A percentile compares a stretch with the other conserved stretches of the same genome.
Conservation (phyloP, 2,888 invertebrate species). For the Macrosoma leucophasiata region DNA sequence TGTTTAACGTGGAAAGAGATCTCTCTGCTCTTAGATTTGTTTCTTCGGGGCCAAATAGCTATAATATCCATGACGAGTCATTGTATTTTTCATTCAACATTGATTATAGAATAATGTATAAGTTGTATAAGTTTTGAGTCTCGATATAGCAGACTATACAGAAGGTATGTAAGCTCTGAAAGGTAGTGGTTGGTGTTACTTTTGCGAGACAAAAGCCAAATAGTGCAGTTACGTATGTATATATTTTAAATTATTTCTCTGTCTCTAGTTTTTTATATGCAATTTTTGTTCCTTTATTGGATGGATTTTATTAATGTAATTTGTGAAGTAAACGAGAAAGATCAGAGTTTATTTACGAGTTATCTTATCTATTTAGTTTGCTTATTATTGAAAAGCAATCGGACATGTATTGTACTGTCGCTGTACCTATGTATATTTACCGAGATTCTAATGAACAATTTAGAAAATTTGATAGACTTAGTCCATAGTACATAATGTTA, state of each 20-base stretch:
- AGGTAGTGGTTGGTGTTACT: no score
- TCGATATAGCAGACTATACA: background rate
- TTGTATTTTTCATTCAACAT: slow-evolving; percentile 28
- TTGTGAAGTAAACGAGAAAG: no score
- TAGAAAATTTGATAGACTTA: slow-evolving; percentile 49
- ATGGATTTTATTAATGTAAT: no score
- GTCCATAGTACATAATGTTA: slow-evolving; percentile 42
- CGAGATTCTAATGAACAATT: slow-evolving; percentile 57
- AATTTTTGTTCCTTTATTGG: no score
- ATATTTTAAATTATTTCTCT: no score
- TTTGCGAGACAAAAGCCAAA: no score
- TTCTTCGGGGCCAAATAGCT: slow-evolving; percentile 72
- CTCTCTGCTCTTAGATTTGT: slow-evolving; percentile 54
- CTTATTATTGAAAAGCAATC: no score
- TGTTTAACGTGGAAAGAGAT: slow-evolving; percentile 38
- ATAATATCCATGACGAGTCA: slow-evolving; percentile 69
- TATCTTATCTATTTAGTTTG: no score
- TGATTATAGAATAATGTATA: slow-evolving; percentile 7
- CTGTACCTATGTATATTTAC: slow-evolving; percentile 46
- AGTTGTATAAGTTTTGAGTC: slow-evolving; percentile 7
- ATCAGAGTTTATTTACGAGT: no score
- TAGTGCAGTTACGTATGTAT: no score
- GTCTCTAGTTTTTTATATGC: no score
- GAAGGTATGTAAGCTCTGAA: slow-evolving; percentile 1
- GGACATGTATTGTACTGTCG: slow-evolving; percentile 26